Evolutionary conservation across 2,797 vertebrate species (phyloP), one percentile per base, ranked within the genome.

Genomic region (Buceros bicornis): DNA sequence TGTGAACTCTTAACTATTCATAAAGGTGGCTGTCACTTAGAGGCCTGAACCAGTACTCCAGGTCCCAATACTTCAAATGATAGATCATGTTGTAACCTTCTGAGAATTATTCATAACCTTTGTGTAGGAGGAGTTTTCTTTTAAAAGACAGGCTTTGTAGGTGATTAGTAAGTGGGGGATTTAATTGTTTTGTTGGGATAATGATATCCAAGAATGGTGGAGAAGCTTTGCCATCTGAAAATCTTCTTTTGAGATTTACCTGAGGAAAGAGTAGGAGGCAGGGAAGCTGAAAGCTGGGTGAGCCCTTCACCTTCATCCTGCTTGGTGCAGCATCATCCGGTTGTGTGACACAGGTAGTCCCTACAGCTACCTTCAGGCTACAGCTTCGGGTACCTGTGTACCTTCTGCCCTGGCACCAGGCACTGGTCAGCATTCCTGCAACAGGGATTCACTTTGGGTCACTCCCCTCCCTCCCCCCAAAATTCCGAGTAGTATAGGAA

Each of bases 1-100:
- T 97, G 91, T 97, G 96, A 97, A 97, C 90, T 94, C 97, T 97
- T 97, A 97, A 97, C 96, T 97, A 97, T 97, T 97, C 96, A 97
- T 97, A 97, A 97, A 97, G 97, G 95, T 97, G 91, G 81, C 94
- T 97, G 94, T 97, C 97, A 90, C 95, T 97, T 93, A 95, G 84
- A 97, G 83, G 91, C 81, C 92, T 96, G 96, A 97, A 96, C 95
- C 82, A 42, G 84, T 93, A 91, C 88, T 93, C 74, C 37, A 78
- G 81, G 85, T 94, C 93, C 94, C 95, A 95, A 97, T 90, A 81
- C 89, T 91, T 94, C 95, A 93, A 83, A 96, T 96, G 91, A 96
- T 93, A 96, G 95, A 97, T 96, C 87, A 69, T 82, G 72, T 87
- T 92, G 92, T 96, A 97, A 91, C 88, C 78, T 96, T 93, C 82